phyloP scores from a whole-genome alignment of 2,113 vertebrate species.

The Cephalopterus ornatus region DNA sequence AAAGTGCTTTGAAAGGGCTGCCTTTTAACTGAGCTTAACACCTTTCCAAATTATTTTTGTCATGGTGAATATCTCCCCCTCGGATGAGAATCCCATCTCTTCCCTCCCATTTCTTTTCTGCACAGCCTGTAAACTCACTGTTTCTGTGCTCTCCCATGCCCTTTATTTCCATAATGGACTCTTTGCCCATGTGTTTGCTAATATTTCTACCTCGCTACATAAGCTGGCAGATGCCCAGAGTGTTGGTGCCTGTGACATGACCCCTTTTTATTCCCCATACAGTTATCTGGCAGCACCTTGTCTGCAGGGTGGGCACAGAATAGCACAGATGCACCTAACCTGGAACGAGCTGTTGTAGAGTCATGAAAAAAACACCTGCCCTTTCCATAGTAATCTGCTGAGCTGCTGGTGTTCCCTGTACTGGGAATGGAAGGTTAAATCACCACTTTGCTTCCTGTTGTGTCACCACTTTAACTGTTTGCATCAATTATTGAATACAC shows the following conservation, averaged over 20 bases:
- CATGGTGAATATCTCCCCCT: neutral
- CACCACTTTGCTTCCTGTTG: conserved; percentile 20
- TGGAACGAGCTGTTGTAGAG: neutral
- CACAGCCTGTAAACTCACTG: neutral
- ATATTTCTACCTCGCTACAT: conserved; percentile 46
- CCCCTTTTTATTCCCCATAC: neutral
- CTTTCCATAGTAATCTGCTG: neutral
- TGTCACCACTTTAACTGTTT: neutral
- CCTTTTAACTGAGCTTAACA: conserved; percentile 48
- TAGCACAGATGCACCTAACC: conserved; percentile 2
- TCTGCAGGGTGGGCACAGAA: neutral
- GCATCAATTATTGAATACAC: neutral
- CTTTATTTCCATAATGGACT: conserved; percentile 50
- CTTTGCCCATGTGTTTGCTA: neutral
- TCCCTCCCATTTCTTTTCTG: neutral
- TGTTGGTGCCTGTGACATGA: neutral
- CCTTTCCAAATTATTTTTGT: neutral
- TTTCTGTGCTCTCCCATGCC: conserved; percentile 4
- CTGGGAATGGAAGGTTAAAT: neutral
- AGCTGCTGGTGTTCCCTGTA: neutral
- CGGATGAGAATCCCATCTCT: neutral
- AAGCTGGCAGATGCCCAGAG: conserved; percentile 26
- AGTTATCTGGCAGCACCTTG: neutral
- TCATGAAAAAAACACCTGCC: neutral
- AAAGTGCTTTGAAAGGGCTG: conserved; percentile 26